Evolutionary conservation across 1,140 invertebrate species (phyloP).

Genomic region (Drosophila murphyi): DNA sequence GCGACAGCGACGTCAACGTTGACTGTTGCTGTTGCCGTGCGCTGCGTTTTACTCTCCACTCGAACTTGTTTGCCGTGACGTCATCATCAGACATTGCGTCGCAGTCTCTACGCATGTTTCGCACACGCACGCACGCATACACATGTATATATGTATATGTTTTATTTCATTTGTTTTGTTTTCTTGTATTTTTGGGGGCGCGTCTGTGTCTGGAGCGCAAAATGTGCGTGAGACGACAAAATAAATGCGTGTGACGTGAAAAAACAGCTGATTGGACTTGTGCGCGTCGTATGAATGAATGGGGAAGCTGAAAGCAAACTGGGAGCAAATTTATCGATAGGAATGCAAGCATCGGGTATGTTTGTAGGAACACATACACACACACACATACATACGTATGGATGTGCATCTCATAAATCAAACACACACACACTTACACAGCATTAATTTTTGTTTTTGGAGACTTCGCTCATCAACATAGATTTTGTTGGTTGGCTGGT

Average conservation of each 20-base stretch:
- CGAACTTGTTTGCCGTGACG: conserved; percentile 69
- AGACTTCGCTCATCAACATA: conserved; percentile 10
- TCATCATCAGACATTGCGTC: conserved; percentile 55
- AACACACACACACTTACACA: neutral
- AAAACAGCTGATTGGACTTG: conserved; percentile 49
- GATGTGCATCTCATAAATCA: conserved; percentile 10
- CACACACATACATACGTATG: neutral
- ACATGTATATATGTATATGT: neutral
- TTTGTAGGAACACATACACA: neutral
- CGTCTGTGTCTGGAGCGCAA: conserved; percentile 57
- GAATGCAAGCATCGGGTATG: neutral
- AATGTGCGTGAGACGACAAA: conserved; percentile 42
- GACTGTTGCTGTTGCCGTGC: conserved; percentile 24
- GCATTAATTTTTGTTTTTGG: conserved; percentile 3
- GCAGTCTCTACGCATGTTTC: conserved; percentile 60
- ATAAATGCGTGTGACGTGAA: conserved; percentile 22
- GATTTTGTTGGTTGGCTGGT: conserved; percentile 11
- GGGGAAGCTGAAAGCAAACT: neutral
- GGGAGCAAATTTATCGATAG: conserved; percentile 4
- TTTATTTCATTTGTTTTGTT: conserved; percentile 28
- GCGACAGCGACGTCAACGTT: conserved; percentile 17
- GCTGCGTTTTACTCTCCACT: conserved; percentile 16
- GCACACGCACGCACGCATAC: neutral
- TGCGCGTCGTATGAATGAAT: conserved; percentile 7
- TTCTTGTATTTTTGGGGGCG: conserved; percentile 55